Evolutionary conservation across 2,888 invertebrate genomes (phyloP).

Genomic region (Parnassius apollo): DNA sequence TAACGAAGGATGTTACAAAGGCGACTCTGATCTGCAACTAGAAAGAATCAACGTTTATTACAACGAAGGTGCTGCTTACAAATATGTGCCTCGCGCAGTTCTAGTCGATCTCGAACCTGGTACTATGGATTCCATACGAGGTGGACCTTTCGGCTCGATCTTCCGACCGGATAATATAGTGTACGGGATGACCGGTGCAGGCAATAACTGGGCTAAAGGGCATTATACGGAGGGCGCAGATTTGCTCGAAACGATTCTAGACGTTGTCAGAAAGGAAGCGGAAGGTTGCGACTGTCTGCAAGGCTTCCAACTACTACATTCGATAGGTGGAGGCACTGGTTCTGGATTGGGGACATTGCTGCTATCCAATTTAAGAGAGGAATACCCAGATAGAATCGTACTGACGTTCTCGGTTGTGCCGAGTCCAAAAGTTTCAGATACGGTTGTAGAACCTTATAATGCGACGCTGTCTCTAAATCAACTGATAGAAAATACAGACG

Average conservation of each 20-base stretch:
- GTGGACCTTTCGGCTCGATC: slow-evolving; percentile 83
- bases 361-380: slow-evolving; percentile 84
- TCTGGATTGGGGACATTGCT: slow-evolving; percentile 87
- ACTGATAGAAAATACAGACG: slow-evolving; percentile 84
- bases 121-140: slow-evolving; percentile 83
- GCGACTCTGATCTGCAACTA: slow-evolving; percentile 85
- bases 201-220: slow-evolving; percentile 83
- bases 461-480: slow-evolving; percentile 84
- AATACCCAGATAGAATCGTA: slow-evolving; percentile 87
- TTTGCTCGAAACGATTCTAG: slow-evolving; percentile 81
- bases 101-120: slow-evolving; percentile 65
- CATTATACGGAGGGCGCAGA: slow-evolving; percentile 85
- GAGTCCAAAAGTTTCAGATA: slow-evolving; percentile 88
- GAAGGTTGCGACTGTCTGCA: slow-evolving; percentile 85
- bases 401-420: slow-evolving; percentile 86
- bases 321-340: slow-evolving; percentile 87
- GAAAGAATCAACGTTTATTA: slow-evolving; percentile 89
- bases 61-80: slow-evolving; percentile 81
- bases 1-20: slow-evolving; percentile 77
- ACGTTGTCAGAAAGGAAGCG: slow-evolving; percentile 80
- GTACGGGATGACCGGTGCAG: slow-evolving; percentile 80
- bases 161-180: slow-evolving; percentile 88
- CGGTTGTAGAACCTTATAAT: slow-evolving; percentile 84
- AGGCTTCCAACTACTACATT: slow-evolving; percentile 84
- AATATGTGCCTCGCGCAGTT: slow-evolving; percentile 64